phyloP scores from a whole-genome alignment of 2,888 invertebrate species.

The Onchidella celtica region DNA sequence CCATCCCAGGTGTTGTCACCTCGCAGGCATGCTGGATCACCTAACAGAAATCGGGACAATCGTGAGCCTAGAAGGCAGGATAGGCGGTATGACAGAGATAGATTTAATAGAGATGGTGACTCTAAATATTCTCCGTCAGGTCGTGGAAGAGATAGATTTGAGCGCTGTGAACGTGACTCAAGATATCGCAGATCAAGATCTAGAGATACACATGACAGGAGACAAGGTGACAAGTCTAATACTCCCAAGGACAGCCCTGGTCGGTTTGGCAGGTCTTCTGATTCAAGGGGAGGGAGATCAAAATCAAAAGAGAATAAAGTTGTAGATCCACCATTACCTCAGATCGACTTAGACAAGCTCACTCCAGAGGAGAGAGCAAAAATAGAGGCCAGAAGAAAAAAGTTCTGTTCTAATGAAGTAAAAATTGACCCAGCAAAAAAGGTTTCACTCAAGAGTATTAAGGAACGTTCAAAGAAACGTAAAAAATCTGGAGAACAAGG shows the following conservation, averaged over 20 bases:
- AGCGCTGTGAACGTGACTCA: neutral
- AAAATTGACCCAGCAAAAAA: constrained; percentile 56
- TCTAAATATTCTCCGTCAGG: neutral
- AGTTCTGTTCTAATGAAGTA: constrained; percentile 56
- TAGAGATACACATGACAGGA: neutral
- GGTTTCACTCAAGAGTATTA: constrained; percentile 66
- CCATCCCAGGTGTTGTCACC: neutral
- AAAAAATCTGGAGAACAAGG: constrained; percentile 36
- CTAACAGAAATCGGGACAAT: constrained; percentile 4
- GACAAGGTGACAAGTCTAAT: neutral
- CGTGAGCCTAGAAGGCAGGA: neutral
- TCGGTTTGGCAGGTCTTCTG: neutral
- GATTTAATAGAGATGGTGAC: constrained; percentile 1
- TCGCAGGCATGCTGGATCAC: neutral
- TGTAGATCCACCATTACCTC: constrained; percentile 16
- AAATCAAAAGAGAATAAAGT: constrained; percentile 1
- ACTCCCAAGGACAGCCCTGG: neutral
- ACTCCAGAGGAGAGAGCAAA: constrained; percentile 54
- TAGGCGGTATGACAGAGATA: neutral
- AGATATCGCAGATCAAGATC: neutral
- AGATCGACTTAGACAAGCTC: constrained; percentile 45
- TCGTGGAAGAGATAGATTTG: neutral
- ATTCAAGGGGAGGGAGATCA: neutral
- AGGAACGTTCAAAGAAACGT: constrained; percentile 49
- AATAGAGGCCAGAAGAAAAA: constrained; percentile 62